These are phyloP conservation scores for Heterodera filipjevi DNA, from an alignment of 2,888 invertebrate species.

Conservation along the genomic window DNA sequence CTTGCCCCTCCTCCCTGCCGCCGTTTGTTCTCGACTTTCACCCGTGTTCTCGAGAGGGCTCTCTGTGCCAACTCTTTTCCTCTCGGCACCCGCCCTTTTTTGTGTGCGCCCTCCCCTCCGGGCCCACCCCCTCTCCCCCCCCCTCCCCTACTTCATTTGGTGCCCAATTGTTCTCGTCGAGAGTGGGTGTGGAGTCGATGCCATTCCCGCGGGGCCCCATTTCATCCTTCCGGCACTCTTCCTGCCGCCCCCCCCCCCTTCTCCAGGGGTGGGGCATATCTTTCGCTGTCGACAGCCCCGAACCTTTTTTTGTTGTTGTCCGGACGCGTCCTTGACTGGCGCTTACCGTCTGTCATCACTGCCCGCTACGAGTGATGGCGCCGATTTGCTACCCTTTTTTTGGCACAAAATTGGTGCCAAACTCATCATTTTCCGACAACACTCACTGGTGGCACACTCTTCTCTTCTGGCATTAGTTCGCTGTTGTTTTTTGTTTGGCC, in stretches of 20 bases:
- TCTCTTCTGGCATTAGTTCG: too few species aligned
- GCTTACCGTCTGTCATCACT: neutral
- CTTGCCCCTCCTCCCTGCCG: neutral
- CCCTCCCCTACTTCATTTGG: constrained; percentile 13
- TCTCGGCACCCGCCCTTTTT: too few species aligned
- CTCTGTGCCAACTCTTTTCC: too few species aligned
- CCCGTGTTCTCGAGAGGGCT: neutral
- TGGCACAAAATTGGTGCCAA: neutral
- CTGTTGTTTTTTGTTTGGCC: too few species aligned
- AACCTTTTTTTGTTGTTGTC: constrained; percentile 19
- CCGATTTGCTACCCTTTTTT: neutral
- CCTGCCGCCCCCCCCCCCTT: neutral
- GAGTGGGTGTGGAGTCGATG: neutral
- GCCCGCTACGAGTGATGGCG: neutral
- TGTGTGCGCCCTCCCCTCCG: too few species aligned
- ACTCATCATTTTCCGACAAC: too few species aligned
- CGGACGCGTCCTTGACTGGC: neutral
- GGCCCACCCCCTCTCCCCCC: neutral
- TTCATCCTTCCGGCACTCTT: constrained; percentile 4
- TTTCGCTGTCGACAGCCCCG: neutral
- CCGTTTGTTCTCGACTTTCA: neutral
- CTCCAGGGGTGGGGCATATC: neutral
- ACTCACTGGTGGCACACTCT: too few species aligned
- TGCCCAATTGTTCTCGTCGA: constrained; percentile 17
- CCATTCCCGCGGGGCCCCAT: constrained; percentile 16